Evolutionary conservation across 2,888 invertebrate genomes (phyloP).

Genomic region (Schizaphis graminum): DNA sequence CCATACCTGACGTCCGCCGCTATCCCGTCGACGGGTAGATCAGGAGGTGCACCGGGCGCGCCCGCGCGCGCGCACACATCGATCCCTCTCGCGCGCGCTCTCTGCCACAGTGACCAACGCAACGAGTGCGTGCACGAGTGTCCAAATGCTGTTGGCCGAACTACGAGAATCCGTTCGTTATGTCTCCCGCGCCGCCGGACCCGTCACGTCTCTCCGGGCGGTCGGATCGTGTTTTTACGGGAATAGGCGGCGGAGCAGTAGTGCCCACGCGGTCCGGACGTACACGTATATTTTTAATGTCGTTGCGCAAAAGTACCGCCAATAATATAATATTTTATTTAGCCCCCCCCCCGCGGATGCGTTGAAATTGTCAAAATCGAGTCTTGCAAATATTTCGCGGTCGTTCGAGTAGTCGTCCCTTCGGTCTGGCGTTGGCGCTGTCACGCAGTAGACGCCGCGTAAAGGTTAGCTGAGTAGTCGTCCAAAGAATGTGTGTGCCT

Average conservation of each 20-base stretch:
- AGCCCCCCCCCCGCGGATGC: too few species aligned
- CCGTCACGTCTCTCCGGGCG: neutral
- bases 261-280: neutral
- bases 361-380: too few species aligned
- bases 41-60: neutral
- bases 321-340: too few species aligned
- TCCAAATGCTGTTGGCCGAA: neutral
- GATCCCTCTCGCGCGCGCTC: slow-evolving; percentile 46
- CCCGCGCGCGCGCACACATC: slow-evolving; percentile 30
- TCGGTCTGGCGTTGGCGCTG: too few species aligned
- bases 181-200: neutral
- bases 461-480: too few species aligned
- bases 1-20: neutral
- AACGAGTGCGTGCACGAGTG: neutral
- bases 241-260: neutral
- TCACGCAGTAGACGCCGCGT: too few species aligned
- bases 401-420: too few species aligned
- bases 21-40: neutral
- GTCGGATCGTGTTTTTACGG: neutral
- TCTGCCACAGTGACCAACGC: neutral
- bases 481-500: too few species aligned
- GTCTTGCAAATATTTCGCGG: too few species aligned
- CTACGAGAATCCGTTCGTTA: neutral
- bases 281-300: neutral
- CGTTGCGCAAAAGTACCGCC: too few species aligned